Percentiles rank a stretch among this genome's conserved stretches.
Conservation (phyloP, 2,113 vertebrate species). For the Fregata magnificens region DNA sequence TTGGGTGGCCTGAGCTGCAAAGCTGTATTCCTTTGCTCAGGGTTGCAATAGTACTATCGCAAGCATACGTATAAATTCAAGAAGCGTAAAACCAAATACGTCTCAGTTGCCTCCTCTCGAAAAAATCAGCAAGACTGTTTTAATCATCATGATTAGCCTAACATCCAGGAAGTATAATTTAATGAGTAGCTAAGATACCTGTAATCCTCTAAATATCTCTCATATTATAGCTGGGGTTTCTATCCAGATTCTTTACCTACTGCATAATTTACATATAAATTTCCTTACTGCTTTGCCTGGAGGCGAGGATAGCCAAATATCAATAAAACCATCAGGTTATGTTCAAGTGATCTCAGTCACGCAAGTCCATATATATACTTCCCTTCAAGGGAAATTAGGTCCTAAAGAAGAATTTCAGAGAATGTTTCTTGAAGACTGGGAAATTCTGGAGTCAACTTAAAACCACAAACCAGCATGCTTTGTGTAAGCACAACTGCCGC, state of each 20-base stretch:
- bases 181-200: not conserved
- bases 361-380: not conserved
- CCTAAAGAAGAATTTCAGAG: not conserved
- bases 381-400: not conserved
- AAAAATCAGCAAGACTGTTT: not conserved
- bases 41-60: accelerated
- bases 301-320: not conserved
- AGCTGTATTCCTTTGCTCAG: not conserved
- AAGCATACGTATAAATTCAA: not conserved
- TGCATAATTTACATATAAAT: not conserved
- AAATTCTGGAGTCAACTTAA: not conserved
- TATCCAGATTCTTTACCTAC: not conserved
- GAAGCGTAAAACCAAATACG: not conserved
- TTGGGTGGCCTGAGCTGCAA: not conserved
- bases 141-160: not conserved
- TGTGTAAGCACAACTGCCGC: not conserved
- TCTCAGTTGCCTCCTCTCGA: not conserved
- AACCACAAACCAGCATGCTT: not conserved
- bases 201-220: not conserved
- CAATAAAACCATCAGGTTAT: not conserved
- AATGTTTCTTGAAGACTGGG: not conserved
- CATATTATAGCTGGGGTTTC: not conserved
- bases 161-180: not conserved
- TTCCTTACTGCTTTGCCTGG: not conserved
- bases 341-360: not conserved